These are phyloP conservation scores for Magallana nippona DNA, from an alignment of 2,888 invertebrate genomes.

Conservation along the genomic window DNA sequence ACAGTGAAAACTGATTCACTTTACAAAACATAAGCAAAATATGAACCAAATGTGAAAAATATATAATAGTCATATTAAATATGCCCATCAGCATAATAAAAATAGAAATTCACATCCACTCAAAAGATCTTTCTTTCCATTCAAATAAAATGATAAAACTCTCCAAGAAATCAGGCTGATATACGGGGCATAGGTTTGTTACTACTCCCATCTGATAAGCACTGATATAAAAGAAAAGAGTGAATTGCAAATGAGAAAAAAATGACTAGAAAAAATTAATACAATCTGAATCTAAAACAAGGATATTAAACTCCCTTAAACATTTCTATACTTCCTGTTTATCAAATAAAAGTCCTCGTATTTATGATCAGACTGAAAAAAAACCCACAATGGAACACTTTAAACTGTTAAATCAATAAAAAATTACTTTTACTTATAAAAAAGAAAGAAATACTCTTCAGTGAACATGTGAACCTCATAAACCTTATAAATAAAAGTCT, in stretches of 20 bases:
- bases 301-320: too few relatives aligned
- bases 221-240: not conserved
- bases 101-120: not conserved
- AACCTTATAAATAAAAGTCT: too few relatives aligned
- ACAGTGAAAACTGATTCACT: not conserved
- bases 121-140: not conserved
- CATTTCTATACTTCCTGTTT: too few relatives aligned
- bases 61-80: not conserved
- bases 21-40: constrained; percentile 4
- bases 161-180: not conserved
- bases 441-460: too few relatives aligned
- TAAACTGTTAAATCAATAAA: too few relatives aligned
- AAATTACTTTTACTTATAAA: too few relatives aligned
- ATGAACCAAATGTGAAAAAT: not conserved
- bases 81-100: constrained; percentile 2
- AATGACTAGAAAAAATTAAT: constrained; percentile 13
- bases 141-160: not conserved
- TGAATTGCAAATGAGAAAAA: not conserved
- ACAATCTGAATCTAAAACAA: too few relatives aligned
- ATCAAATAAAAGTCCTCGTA: too few relatives aligned
- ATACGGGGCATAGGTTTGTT: too few relatives aligned
- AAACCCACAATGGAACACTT: too few relatives aligned
- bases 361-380: too few relatives aligned
- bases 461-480: too few relatives aligned
- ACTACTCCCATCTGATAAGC: not conserved